Base-by-base conservation (phyloP, 2,888 invertebrate species). In the Aquatica leii region DNA sequence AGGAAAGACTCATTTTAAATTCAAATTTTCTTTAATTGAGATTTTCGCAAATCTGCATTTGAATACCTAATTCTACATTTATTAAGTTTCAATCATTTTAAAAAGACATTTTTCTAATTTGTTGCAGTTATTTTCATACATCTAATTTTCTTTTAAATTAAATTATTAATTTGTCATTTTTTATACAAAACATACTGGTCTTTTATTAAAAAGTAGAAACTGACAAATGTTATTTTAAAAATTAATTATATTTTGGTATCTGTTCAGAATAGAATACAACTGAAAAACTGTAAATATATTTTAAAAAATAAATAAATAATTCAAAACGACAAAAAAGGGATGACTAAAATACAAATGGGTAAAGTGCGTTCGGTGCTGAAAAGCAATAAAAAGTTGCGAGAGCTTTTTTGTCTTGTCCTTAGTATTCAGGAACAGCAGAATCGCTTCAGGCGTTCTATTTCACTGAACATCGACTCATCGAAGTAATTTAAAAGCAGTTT, bases 401-500 rank as follows among this genome's bases (percentile, higher is more conserved):
- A 54, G 54, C 53, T 54, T 50, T 54, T 61, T 55, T 61, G 52
- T 57, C 68, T 63, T 24, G 24, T 68, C 58, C 65, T 60, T 59
- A 68, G 70, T 70, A 70, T 72, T 72, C 70, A 66, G 54, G 64
- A 63, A 60, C 65, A 65, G 67, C 61, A 69, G 63, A 64, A 66
- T 71, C 61, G 69, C 70, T 68, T 66, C 67, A 51, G 64, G 71
- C 70, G 69, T 72, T 71, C 71, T 67, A 71, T 73, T 71, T 71
- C 73, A 66, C 60, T 68, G 69, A 68, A 62, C 70, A 67, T 66
- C 69, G 66, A 69, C 63, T 71, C 71, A 71, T 71, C 69, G 69
- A 69, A 71, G 71, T 71, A 73, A 71, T 73, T 73, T 71, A 70
- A 73, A 71, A 73, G 70, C 71, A 65, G 68, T 67, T 66, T 50